A percentile compares a stretch with the other conserved stretches of the same genome.
Conservation (phyloP, 2,797 vertebrate species). For the Anolis apletophallus region DNA sequence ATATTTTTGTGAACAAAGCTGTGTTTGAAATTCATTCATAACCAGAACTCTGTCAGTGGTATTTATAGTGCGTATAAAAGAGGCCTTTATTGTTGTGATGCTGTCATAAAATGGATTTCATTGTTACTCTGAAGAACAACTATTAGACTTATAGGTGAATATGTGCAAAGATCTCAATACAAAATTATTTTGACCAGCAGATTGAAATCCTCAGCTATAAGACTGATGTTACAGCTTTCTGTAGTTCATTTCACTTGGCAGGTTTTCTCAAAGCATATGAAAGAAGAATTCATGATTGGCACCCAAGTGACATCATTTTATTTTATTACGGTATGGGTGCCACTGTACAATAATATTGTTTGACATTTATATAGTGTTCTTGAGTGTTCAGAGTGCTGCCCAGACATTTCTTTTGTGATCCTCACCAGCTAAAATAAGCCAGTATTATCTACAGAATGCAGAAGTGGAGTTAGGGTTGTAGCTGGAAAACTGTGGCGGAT, state of each 20-base stretch:
- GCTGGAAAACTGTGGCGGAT: background rate
- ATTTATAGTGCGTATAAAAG: constrained; percentile 50
- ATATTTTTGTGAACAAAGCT: constrained; percentile 40
- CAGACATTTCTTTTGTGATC: background rate
- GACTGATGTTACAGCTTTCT: background rate
- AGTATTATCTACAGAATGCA: background rate
- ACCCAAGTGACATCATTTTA: background rate
- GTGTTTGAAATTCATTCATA: constrained; percentile 32
- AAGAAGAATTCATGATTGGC: background rate
- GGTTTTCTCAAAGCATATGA: background rate
- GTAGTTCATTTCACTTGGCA: background rate
- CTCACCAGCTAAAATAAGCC: background rate
- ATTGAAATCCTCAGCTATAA: background rate
- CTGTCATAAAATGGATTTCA: constrained; percentile 17
- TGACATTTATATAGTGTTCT: background rate
- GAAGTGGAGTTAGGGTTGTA: no score
- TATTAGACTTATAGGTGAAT: background rate
- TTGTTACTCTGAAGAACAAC: background rate
- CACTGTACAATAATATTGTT: background rate
- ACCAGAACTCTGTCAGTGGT: constrained; percentile 40
- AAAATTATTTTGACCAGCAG: background rate
- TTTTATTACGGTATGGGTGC: background rate
- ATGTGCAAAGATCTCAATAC: background rate
- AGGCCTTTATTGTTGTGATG: constrained; percentile 32
- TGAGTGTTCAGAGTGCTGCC: background rate